These are phyloP conservation scores for Pan paniscus DNA, from an alignment of 2,113 vertebrate species.

Conservation along the genomic window DNA sequence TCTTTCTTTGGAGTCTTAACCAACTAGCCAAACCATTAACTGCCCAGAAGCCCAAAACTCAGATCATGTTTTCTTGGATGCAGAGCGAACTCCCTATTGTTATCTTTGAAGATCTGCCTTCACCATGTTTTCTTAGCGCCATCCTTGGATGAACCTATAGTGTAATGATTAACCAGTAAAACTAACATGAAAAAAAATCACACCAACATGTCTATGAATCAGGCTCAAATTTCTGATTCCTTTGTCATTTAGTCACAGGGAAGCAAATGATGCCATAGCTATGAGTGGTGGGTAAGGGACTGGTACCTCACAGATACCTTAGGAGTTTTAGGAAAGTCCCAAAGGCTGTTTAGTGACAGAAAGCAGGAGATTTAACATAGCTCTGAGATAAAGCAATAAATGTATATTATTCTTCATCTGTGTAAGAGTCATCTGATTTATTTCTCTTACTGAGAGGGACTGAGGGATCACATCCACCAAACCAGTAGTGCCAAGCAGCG, in stretches of 20 bases:
- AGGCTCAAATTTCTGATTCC: background rate
- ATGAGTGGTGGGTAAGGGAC: background rate
- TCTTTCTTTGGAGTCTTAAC: background rate
- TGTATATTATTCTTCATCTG: background rate
- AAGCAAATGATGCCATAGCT: background rate
- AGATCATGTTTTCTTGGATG: background rate
- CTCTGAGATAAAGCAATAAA: background rate
- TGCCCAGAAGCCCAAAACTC: background rate
- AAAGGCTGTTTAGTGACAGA: background rate
- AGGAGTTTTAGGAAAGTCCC: background rate
- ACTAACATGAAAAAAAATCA: background rate
- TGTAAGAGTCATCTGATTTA: background rate
- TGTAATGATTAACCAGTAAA: background rate
- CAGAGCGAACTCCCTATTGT: background rate
- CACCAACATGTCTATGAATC: background rate
- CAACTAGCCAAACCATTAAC: background rate
- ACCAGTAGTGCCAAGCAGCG: background rate
- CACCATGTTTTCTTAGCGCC: too few relatives aligned
- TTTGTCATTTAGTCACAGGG: background rate
- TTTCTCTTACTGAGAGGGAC: background rate
- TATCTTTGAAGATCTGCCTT: background rate
- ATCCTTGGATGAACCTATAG: background rate
- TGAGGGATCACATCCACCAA: background rate
- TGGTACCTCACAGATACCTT: background rate
- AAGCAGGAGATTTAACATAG: background rate